These are phyloP conservation scores for Gouania willdenowi DNA, from an alignment of 2,797 vertebrate genomes.

Conservation along the genomic window DNA sequence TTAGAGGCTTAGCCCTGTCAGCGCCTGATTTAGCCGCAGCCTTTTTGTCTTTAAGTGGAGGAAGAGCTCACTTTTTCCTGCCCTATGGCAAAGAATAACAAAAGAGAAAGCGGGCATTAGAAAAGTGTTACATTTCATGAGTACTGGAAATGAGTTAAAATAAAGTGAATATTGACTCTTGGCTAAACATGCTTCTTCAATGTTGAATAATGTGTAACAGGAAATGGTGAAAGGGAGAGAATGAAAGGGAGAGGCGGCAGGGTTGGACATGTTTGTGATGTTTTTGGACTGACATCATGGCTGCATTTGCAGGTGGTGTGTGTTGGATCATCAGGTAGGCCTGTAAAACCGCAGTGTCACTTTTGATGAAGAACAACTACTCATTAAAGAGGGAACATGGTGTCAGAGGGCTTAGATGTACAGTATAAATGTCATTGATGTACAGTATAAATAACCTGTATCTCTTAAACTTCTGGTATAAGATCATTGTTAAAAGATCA, in stretches of 20 bases:
- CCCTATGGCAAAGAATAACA: slow-evolving; percentile 64
- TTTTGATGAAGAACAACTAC: slow-evolving; percentile 1
- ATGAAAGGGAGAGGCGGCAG: slow-evolving; percentile 25
- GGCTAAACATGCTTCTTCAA: neutral
- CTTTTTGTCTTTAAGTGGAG: slow-evolving; percentile 66
- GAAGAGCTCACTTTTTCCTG: slow-evolving; percentile 74
- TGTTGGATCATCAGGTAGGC: slow-evolving; percentile 49
- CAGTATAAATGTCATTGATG: too few relatives aligned
- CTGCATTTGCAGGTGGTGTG: slow-evolving; percentile 49
- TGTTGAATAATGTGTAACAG: slow-evolving; percentile 2
- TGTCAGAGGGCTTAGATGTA: too few relatives aligned
- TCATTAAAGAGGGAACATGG: neutral
- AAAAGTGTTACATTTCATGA: slow-evolving; percentile 38
- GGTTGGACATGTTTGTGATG: slow-evolving; percentile 62
- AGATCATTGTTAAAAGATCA: too few relatives aligned
- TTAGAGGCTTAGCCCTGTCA: slow-evolving; percentile 73
- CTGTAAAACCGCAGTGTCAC: slow-evolving; percentile 36
- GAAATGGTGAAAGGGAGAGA: slow-evolving; percentile 9
- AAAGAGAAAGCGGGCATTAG: slow-evolving; percentile 17
- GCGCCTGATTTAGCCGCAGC: slow-evolving; percentile 75
- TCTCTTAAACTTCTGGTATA: too few relatives aligned
- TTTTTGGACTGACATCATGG: slow-evolving; percentile 62
- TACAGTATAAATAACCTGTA: too few relatives aligned
- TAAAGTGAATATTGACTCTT: neutral
- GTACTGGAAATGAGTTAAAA: slow-evolving; percentile 9